Evolutionary conservation across 2,113 vertebrate species (phyloP).

Genomic region (Laterallus jamaicensis): DNA sequence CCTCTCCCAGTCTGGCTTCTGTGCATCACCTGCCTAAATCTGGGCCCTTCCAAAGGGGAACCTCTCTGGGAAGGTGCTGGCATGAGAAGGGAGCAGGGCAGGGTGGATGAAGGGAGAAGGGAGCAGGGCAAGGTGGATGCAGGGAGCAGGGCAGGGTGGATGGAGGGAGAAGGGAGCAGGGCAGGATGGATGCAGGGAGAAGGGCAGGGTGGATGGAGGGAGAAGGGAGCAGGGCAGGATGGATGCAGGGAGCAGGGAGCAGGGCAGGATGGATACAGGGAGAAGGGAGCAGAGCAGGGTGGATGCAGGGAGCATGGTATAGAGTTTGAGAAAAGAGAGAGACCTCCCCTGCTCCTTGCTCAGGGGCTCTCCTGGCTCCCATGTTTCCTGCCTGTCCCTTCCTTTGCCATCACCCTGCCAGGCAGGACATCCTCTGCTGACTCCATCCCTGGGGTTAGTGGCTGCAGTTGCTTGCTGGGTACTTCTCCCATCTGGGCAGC

Average conservation of each 20-base stretch:
- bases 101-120: not conserved
- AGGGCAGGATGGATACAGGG: not conserved
- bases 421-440: not conserved
- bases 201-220: not conserved
- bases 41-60: accelerated
- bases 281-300: not conserved
- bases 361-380: not conserved
- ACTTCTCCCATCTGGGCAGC: not conserved
- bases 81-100: not conserved
- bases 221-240: not conserved
- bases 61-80: not conserved
- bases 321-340: not conserved
- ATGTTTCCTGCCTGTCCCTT: not conserved
- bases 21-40: not conserved
- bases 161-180: not conserved
- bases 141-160: not conserved
- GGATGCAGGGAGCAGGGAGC: not conserved
- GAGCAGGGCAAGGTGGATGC: not conserved
- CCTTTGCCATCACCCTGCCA: not conserved
- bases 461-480: accelerated
- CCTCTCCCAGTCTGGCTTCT: not conserved
- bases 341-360: not conserved
- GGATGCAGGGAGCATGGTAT: accelerated
- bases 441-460: accelerated
- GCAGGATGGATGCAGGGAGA: not conserved